These are phyloP conservation scores for Trematocara zebra DNA, from an alignment of 2,113 vertebrate species.

Conservation along the genomic window DNA sequence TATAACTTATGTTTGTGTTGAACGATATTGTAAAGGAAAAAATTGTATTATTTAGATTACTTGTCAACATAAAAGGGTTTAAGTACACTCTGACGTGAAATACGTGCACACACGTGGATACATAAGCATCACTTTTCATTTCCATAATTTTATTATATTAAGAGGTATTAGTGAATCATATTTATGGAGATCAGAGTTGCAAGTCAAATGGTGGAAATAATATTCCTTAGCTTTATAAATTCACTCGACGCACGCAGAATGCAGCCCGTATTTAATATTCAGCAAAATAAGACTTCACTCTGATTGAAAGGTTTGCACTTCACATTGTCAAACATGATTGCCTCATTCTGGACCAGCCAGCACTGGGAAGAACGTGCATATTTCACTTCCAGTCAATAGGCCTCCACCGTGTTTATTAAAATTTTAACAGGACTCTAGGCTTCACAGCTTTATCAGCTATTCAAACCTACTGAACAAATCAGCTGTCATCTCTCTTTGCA, in stretches of 20 bases:
- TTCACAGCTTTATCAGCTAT: conserved; percentile 78
- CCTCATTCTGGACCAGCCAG: conserved; percentile 68
- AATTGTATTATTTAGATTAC: background rate
- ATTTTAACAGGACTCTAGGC: conserved; percentile 76
- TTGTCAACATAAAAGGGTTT: background rate
- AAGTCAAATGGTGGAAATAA: conserved; percentile 66
- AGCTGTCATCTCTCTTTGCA: conserved; percentile 60
- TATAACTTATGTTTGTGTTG: background rate
- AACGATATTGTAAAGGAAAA: background rate
- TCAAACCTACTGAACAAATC: conserved; percentile 73
- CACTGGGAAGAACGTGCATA: conserved; percentile 68
- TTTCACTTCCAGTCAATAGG: conserved; percentile 80
- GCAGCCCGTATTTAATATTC: conserved; percentile 70
- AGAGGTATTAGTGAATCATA: conserved; percentile 48
- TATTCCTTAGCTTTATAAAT: conserved; percentile 69
- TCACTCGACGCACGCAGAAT: conserved; percentile 64
- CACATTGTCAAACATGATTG: conserved; percentile 76
- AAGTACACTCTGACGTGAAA: background rate
- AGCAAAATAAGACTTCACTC: conserved; percentile 66
- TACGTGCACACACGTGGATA: background rate
- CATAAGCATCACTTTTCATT: background rate
- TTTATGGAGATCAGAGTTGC: conserved; percentile 62
- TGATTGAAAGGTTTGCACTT: conserved; percentile 75
- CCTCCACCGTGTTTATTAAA: conserved; percentile 80
- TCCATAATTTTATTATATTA: conserved; percentile 8